Evolutionary conservation across 2,797 vertebrate species (phyloP), one percentile per base, ranked within the genome.

Genomic region (Argentina silus): DNA sequence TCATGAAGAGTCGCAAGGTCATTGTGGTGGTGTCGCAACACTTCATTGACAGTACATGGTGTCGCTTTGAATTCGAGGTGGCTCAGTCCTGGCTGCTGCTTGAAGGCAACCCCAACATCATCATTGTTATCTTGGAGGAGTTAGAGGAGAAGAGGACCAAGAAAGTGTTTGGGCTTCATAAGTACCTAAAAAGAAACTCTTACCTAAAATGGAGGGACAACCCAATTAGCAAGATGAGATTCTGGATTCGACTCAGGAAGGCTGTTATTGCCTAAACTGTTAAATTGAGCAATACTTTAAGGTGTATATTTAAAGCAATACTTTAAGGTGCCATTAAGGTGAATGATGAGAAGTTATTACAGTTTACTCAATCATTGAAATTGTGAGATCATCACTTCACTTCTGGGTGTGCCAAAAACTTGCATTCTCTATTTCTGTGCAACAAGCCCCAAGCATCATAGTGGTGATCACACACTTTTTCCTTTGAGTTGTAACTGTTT

Each of bases 161-260:
- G 60, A 90, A 88, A 67, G 89, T 85, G 74, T 75, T 95, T 45
- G 93, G 92, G 0, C 78, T 95, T 43, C 94, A 93, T 60, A 93
- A 91, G 0, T 92, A 95, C 45, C 87, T 95, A 53, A 90, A 75
- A 60, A 93, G 90, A 74, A 95, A 95, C 78, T 95, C 94, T 0
- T 95, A 95, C 53, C 76, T 95, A 9, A 92, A 94, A 73, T 95
- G 93, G 94, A 93, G 89, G 42, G 78, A 90, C 73, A 90, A 65
- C 6, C 78, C 85, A 7, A 69, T 94, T 10, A 92, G 80, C 36
- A 87, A 69, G 5, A 92, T 91, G 8, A 80, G 91, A 69, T 95
- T 95, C 75, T 92, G 92, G 93, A 92, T 86, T 62, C 86, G 93
- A 59, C 90, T 96, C 71, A 88, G 78, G 23, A 89, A 89, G 53